Conservation (phyloP, 2,888 invertebrate species). For the Fabriciana adippe region DNA sequence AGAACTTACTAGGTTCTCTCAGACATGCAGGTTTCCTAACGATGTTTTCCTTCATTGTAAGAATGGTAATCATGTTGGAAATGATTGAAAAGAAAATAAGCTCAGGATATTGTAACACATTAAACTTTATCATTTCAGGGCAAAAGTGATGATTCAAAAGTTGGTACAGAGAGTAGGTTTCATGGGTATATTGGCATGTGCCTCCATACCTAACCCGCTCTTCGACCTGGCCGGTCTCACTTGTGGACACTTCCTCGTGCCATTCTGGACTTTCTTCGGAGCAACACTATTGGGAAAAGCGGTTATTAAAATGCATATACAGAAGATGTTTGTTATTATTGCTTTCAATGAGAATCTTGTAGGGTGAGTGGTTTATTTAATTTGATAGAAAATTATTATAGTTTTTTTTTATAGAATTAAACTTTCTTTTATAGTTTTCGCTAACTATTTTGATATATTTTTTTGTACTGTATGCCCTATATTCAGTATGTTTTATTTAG, state of each 20-base stretch:
- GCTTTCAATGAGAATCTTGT: constrained; percentile 97
- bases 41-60: too few species aligned
- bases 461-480: too few species aligned
- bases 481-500: too few species aligned
- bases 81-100: too few species aligned
- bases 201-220: constrained; percentile 98
- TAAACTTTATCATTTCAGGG: constrained; percentile 64
- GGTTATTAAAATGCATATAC: constrained; percentile 98
- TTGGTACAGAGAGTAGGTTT: constrained; percentile 97
- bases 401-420: too few species aligned
- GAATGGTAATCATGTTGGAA: too few species aligned
- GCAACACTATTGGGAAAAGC: constrained; percentile 99
- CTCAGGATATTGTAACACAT: constrained; percentile 11
- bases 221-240: constrained; percentile 99
- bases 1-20: too few species aligned
- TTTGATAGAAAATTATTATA: too few species aligned
- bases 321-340: constrained; percentile 97
- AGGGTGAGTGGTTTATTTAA: constrained; percentile 78
- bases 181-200: constrained; percentile 97
- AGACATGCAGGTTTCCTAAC: too few species aligned
- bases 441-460: too few species aligned
- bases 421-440: too few species aligned
- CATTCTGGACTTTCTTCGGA: constrained; percentile 99
- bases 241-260: constrained; percentile 99
- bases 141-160: constrained; percentile 92